A percentile compares a stretch with the other conserved stretches of the same genome.
Conservation (phyloP, 64 coral and sea anemone genomes). For the Montipora capricornis region DNA sequence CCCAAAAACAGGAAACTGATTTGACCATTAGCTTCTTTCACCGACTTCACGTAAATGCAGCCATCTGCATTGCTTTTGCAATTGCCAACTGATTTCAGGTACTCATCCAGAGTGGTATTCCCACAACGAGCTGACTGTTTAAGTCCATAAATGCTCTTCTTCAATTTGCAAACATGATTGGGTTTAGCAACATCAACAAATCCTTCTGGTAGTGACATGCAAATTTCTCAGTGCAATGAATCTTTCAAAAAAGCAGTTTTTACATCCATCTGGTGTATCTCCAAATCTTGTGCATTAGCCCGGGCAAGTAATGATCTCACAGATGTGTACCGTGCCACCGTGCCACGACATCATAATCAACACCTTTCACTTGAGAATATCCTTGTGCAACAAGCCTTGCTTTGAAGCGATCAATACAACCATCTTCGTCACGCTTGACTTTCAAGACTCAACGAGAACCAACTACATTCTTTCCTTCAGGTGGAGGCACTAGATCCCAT, state of each 20-base stretch:
- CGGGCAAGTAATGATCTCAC: slow-evolving; percentile 58
- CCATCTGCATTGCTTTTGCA: slow-evolving; percentile 63
- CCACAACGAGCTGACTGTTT: slow-evolving; percentile 73
- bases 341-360: slow-evolving; percentile 71
- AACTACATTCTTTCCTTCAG: slow-evolving; percentile 55
- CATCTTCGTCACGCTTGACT: slow-evolving; percentile 59
- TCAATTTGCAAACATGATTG: slow-evolving; percentile 70
- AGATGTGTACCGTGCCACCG: slow-evolving; percentile 52
- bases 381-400: slow-evolving; percentile 50
- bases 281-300: slow-evolving; percentile 20
- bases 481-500: slow-evolving; percentile 69
- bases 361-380: slow-evolving; percentile 73
- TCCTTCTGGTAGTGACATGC: slow-evolving; percentile 35
- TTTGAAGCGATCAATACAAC: slow-evolving; percentile 57
- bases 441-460: slow-evolving; percentile 58
- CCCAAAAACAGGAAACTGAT: slow-evolving; percentile 67
- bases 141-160: slow-evolving; percentile 73
- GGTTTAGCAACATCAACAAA: slow-evolving; percentile 69
- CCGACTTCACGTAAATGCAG: slow-evolving; percentile 63
- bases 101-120: slow-evolving; percentile 36
- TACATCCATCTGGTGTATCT: slow-evolving; percentile 72
- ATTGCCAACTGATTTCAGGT: slow-evolving; percentile 34
- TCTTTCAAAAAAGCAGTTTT: slow-evolving; percentile 76
- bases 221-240: slow-evolving; percentile 52
- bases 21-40: slow-evolving; percentile 56